Evolutionary conservation across 2,113 vertebrate species (phyloP).

Genomic region (Larimichthys crocea): DNA sequence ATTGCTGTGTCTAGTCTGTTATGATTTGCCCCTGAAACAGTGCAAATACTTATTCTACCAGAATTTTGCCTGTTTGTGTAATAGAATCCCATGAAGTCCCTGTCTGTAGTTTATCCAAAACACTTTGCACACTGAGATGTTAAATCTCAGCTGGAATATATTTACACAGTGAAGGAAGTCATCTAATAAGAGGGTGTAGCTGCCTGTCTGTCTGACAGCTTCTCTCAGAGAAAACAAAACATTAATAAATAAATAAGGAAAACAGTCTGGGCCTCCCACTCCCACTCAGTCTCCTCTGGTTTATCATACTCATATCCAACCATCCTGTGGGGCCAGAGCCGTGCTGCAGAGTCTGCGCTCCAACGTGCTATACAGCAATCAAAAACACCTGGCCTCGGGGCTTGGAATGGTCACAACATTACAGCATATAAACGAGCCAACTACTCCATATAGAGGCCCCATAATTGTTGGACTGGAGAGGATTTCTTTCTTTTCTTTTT

Average conservation of each 20-base stretch:
- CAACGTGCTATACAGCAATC: constrained; percentile 76
- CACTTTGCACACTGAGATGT: constrained; percentile 52
- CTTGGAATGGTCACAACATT: constrained; percentile 82
- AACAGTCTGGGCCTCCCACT: constrained; percentile 70
- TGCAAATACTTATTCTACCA: constrained; percentile 1
- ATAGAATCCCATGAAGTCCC: constrained; percentile 32
- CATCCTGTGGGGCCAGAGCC: constrained; percentile 69
- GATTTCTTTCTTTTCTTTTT: constrained; percentile 67
- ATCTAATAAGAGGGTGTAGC: constrained; percentile 73
- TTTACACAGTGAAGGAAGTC: constrained; percentile 70
- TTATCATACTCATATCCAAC: constrained; percentile 58
- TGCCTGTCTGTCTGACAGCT: constrained; percentile 67
- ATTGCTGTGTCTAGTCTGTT: constrained; percentile 38
- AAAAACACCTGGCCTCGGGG: constrained; percentile 82
- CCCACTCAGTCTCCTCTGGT: constrained; percentile 65
- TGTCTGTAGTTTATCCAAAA: constrained; percentile 61
- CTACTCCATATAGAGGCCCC: constrained; percentile 81
- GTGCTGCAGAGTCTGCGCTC: constrained; percentile 65
- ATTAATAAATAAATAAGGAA: constrained; percentile 78
- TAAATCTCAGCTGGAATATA: constrained; percentile 69
- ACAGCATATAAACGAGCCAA: constrained; percentile 82
- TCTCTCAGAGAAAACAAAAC: constrained; percentile 74
- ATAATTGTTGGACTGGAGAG: constrained; percentile 81
- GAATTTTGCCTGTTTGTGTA: constrained; percentile 9
- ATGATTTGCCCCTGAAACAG: neutral